These are phyloP conservation scores for Poeciliopsis occidentalis DNA, from an alignment of 2,113 vertebrate genomes.

Conservation along the genomic window DNA sequence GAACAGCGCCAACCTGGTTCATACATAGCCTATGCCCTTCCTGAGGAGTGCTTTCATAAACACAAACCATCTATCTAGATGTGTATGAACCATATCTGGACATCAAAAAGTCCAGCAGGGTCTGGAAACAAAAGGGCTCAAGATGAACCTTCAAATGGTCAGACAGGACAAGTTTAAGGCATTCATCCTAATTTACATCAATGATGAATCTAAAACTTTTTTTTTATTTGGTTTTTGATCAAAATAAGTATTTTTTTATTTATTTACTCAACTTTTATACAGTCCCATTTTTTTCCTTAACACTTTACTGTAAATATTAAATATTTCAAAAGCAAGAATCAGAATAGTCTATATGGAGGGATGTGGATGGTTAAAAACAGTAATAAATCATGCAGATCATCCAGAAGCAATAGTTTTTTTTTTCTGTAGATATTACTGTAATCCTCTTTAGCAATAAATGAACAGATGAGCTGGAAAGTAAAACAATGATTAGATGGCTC, in stretches of 20 bases:
- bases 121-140: conserved; percentile 7
- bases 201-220: background rate
- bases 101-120: conserved; percentile 12
- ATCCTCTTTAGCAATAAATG: conserved; percentile 1
- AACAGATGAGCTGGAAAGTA: conserved; percentile 2
- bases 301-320: too few relatives aligned
- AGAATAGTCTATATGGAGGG: too few relatives aligned
- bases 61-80: conserved; percentile 13
- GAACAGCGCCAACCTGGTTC: conserved; percentile 51
- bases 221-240: too few relatives aligned
- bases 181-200: conserved; percentile 18
- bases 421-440: background rate
- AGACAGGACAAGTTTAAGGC: background rate
- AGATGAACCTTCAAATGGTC: conserved; percentile 13
- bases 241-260: too few relatives aligned
- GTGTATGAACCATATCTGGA: conserved; percentile 5
- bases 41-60: conserved; percentile 17
- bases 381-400: too few relatives aligned
- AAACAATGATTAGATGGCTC: conserved; percentile 61
- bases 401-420: background rate
- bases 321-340: too few relatives aligned
- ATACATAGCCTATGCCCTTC: conserved; percentile 46
- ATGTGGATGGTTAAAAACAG: background rate
- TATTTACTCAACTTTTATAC: too few relatives aligned
- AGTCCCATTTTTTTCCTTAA: too few relatives aligned